Conservation (phyloP, 2,113 vertebrate genomes). For the Atrichornis clamosus region DNA sequence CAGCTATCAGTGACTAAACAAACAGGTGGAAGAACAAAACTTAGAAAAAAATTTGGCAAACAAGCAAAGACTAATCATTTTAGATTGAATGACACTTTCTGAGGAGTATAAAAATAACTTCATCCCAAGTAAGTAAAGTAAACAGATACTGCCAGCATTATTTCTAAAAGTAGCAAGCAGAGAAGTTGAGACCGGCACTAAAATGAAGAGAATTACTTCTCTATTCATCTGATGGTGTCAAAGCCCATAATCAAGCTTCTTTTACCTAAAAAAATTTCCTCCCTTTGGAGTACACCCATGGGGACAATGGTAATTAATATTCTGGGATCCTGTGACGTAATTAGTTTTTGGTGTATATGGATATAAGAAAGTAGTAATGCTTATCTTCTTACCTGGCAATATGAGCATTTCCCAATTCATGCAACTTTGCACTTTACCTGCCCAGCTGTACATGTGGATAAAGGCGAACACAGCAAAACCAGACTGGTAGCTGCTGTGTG, state of each 20-base stretch:
- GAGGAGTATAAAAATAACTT: background rate
- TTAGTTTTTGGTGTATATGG: background rate
- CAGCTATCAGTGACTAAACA: background rate
- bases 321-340: background rate
- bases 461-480: background rate
- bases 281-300: background rate
- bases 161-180: background rate
- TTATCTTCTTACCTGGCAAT: background rate
- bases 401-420: background rate
- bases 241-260: background rate
- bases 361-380: background rate
- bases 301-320: background rate
- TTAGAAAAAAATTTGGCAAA: background rate
- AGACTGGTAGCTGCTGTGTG: background rate
- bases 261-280: background rate
- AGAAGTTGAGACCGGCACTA: background rate
- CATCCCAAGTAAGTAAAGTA: background rate
- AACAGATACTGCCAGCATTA: background rate
- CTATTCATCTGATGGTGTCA: background rate
- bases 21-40: background rate
- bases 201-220: background rate
- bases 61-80: background rate
- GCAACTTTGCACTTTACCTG: background rate
- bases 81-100: background rate
- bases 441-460: background rate